These are phyloP conservation scores for Aramus guarauna DNA, from an alignment of 2,113 vertebrate species.

Conservation along the genomic window DNA sequence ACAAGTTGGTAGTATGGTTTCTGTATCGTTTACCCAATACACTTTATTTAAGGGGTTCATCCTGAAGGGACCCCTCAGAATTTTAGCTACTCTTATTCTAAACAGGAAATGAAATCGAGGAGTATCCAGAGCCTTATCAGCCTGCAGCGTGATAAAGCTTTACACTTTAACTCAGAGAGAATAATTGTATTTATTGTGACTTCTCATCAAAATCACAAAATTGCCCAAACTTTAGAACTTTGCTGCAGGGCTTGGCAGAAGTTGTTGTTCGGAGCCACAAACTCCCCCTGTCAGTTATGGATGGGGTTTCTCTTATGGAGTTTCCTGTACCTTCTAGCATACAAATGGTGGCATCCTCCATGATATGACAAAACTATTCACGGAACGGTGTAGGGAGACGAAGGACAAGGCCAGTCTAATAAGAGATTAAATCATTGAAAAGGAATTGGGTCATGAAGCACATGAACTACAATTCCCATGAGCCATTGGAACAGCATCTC, in stretches of 20 bases:
- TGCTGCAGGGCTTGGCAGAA: not conserved
- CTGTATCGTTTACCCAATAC: not conserved
- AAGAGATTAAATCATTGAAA: not conserved
- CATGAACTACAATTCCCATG: conserved; percentile 37
- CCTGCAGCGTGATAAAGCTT: not conserved
- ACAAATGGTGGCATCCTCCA: not conserved
- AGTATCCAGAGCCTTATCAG: not conserved
- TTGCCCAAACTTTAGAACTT: not conserved
- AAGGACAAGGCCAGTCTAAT: not conserved
- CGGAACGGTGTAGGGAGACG: not conserved
- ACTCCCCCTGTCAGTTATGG: not conserved
- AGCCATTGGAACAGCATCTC: not conserved
- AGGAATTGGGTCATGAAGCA: not conserved
- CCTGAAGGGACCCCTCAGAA: not conserved
- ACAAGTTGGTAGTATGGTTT: not conserved
- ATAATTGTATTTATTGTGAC: not conserved
- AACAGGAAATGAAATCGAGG: not conserved
- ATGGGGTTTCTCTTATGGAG: not conserved
- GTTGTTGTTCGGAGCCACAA: not conserved
- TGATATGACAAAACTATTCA: not conserved
- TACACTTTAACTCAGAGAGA: not conserved
- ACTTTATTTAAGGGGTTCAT: not conserved
- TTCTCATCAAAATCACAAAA: not conserved
- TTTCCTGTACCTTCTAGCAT: not conserved
- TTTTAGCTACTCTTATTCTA: not conserved